Percentiles rank a stretch among this genome's conserved stretches.
Conservation (phyloP, 2,797 vertebrate genomes). For the Pampus argenteus region DNA sequence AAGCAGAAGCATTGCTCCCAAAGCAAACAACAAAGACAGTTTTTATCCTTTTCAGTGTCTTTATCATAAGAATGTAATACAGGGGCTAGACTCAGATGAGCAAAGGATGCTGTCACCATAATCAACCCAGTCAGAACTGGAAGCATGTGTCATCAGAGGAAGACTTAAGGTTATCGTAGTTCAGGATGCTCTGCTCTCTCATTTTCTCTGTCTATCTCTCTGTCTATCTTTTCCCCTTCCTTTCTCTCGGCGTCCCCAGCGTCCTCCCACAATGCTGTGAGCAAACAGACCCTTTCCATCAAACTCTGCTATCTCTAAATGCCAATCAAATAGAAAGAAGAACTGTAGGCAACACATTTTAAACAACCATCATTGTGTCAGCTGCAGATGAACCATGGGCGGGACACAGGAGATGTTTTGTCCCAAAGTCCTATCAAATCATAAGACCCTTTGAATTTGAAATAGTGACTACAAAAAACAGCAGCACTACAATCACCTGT, state of each 20-base stretch:
- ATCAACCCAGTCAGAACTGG: slow-evolving; percentile 53
- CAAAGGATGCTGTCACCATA: slow-evolving; percentile 59
- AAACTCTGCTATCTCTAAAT: slow-evolving; percentile 53
- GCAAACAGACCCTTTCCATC: slow-evolving; percentile 62
- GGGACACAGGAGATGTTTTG: slow-evolving; percentile 14
- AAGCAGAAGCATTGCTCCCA: slow-evolving; percentile 17
- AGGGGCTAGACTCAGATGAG: slow-evolving; percentile 34
- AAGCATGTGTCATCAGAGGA: slow-evolving; percentile 63
- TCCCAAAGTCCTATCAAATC: slow-evolving; percentile 11
- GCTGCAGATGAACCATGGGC: slow-evolving; percentile 22
- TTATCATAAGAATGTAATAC: slow-evolving; percentile 47
- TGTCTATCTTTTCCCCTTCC: slow-evolving; percentile 32
- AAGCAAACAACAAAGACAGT: slow-evolving; percentile 31
- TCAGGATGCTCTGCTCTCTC: slow-evolving; percentile 47
- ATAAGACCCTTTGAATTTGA: slow-evolving; percentile 28
- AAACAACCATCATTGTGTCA: slow-evolving; percentile 33
- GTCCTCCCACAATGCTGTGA: slow-evolving; percentile 22
- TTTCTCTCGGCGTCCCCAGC: slow-evolving; percentile 12
- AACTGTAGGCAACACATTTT: slow-evolving; percentile 49
- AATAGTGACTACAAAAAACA: slow-evolving; percentile 24
- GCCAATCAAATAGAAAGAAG: slow-evolving; percentile 60
- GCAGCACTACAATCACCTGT: not conserved
- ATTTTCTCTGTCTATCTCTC: slow-evolving; percentile 41
- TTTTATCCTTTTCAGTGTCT: slow-evolving; percentile 24
- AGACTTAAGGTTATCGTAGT: slow-evolving; percentile 60